Evolutionary conservation across 2,113 vertebrate genomes (phyloP), one percentile per base, ranked within the genome.

Genomic region (Panthera tigris): DNA sequence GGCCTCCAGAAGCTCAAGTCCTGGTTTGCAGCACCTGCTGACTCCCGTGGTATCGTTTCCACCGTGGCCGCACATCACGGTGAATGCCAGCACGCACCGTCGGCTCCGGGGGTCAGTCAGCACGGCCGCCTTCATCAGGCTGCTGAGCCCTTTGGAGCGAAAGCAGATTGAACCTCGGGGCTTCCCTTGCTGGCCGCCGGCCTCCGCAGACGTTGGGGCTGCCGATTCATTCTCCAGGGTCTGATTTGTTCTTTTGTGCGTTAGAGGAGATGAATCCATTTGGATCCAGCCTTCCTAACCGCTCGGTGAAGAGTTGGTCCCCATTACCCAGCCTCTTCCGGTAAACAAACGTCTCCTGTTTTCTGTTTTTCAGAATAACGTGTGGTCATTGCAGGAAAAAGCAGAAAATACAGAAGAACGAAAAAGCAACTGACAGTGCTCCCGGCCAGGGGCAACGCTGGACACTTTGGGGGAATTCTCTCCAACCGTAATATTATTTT

Each of bases 81-180:
- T 1, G 15, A 5, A 9, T 0, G 39, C 31, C 1, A 0, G 1
- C 0, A 6, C 0, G 0, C 27, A 1, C 12, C 1, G 0, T 15
- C 3, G 0, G 36, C 31, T n/a, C 39, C 2, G 0, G 0, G 11
- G 33, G 15, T 14, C 2, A 0, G 10, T 10, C 14, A 3, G 18
- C 7, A 4, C 0, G 7, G 36, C 3, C 0, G 18, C 12, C 45
- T 3, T 2, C 1, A 0, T 1, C 39, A 27, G 23, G 12, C 45
- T 3, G 36, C 7, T 12, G 1, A 8, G 50, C 13, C 6, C 81
- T 21, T 7, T 10, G 7, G 2, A 25, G 50, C 36, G 1, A 1
- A 31, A 39, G 63, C 48, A 12, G 5, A 8, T 6, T 0, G 13
- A 52, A 10, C 2, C 19, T 4, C 2, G 0, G 7, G 79, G 82